Evolutionary conservation across 1,140 invertebrate species (phyloP), one percentile per base, ranked within the genome.

Genomic region (Halesus radiatus): DNA sequence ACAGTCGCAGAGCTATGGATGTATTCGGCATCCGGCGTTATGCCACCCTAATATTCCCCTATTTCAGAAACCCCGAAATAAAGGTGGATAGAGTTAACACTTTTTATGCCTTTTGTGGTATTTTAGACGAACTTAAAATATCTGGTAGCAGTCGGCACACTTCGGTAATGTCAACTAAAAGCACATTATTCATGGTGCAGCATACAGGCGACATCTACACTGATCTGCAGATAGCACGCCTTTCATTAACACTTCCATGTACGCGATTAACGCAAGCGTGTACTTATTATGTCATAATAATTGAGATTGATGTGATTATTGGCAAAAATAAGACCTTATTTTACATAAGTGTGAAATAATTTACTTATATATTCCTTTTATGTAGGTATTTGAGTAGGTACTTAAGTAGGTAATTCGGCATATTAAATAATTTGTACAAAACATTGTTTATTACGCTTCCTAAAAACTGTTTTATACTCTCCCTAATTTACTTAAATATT

Each of bases 31-130:
- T 74, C 54, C 29, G 32, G 16, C 58, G 20, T 52, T 29, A 78
- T 26, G 23, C 76, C 76, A 32, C 52, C 50, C 8, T 18, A 54
- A 20, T 70, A 32, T 70, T 58, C 76, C 76, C 76, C 66, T 32
- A 77, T 56, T 70, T 52, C 18, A 10, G 54, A 77, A 76, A 77
- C 54, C 50, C 76, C 66, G 52, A 68, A 77, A 52, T 64, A 77
- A 78, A 78, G 64, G 76, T 64, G 76, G 76, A 53, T 26, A 66
- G 52, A 78, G 76, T 78, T 78, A 78, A 78, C 76, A 78, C 64
- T 78, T 78, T 78, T 78, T 78, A 68, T 45, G 50, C 45, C 22
- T 53, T 78, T 78, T 68, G 23, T 77, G 50, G 64, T 16, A 45
- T 78, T 72, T 72, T 56, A 72, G 76, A 45, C 29, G 66, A 56